Evolutionary conservation across 2,888 invertebrate genomes (phyloP).

Genomic region (Zaprionus bogoriensis): DNA sequence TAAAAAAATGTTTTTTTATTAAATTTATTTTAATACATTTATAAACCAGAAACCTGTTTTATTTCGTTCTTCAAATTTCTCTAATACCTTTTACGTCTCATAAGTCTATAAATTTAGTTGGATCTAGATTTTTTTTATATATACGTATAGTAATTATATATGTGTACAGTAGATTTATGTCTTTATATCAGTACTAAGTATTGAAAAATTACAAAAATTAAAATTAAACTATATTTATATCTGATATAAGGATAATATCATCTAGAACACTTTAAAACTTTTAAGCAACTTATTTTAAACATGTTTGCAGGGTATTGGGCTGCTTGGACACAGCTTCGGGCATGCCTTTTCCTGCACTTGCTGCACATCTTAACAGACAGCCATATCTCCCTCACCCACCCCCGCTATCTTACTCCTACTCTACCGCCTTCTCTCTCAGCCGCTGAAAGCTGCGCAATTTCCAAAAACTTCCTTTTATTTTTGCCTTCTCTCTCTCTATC

Average conservation of each 20-base stretch:
- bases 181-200: background rate
- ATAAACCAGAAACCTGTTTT: too few relatives aligned
- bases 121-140: background rate
- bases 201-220: background rate
- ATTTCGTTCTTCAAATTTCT: too few relatives aligned
- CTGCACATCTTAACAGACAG: constrained; percentile 7
- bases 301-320: background rate
- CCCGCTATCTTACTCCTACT: background rate
- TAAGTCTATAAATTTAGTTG: too few relatives aligned
- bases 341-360: background rate
- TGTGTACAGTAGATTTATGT: background rate
- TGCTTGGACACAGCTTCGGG: background rate
- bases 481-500: background rate
- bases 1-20: too few relatives aligned
- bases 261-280: too few relatives aligned
- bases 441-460: constrained; percentile 8
- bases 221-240: background rate
- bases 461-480: constrained; percentile 6
- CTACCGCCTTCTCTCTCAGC: background rate
- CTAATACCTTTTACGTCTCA: too few relatives aligned
- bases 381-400: background rate
- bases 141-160: background rate
- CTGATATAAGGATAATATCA: background rate
- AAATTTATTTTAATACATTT: too few relatives aligned
- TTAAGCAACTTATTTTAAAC: too few relatives aligned